Conservation (phyloP, 2,113 vertebrate species). For the Henicopernis longicauda region DNA sequence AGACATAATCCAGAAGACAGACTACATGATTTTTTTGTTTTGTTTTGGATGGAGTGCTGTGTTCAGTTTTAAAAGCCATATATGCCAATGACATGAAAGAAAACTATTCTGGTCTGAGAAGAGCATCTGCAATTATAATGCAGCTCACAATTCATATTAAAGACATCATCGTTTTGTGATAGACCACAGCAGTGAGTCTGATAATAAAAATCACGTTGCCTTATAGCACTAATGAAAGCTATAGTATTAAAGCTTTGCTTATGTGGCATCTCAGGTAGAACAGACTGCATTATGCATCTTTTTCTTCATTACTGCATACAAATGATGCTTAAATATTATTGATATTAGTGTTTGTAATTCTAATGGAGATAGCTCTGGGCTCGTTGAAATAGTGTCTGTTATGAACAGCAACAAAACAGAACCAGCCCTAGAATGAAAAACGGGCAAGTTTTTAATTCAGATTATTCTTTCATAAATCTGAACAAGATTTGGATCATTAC, state of each 20-base stretch:
- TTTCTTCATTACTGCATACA: slow-evolving; percentile 17
- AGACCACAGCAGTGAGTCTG: background rate
- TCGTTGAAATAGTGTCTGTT: background rate
- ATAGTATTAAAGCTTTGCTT: background rate
- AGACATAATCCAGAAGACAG: background rate
- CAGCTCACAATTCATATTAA: background rate
- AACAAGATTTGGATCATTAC: slow-evolving; percentile 19
- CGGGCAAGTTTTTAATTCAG: background rate
- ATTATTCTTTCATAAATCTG: background rate
- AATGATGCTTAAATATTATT: background rate
- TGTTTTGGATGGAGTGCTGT: background rate
- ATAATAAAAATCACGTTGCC: background rate
- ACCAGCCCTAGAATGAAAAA: background rate
- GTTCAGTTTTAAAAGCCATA: background rate
- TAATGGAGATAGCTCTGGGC: background rate
- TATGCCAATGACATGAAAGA: background rate
- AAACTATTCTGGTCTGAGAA: background rate
- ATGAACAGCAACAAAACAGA: background rate
- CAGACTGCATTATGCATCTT: background rate
- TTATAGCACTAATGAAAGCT: background rate
- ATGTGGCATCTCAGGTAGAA: background rate
- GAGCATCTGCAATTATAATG: background rate
- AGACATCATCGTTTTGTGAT: background rate
- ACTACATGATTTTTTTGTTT: background rate
- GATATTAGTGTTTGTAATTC: background rate